phyloP scores from a whole-genome alignment of 2,113 vertebrate species.

The Pelecanus crispus region DNA sequence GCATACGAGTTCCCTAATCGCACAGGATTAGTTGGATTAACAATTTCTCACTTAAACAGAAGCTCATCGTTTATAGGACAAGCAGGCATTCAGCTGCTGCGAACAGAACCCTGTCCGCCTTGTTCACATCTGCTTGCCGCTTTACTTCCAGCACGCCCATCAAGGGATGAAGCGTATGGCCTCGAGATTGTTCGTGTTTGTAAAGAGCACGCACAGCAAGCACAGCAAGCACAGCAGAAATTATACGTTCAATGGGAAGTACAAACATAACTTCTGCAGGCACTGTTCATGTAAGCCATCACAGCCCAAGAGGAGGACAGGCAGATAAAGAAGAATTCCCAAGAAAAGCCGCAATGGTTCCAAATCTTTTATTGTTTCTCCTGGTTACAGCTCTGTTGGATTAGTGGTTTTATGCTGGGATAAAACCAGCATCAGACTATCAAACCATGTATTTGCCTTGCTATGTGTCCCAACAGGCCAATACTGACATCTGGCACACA shows the following conservation, averaged over 20 bases:
- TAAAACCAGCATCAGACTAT: background rate
- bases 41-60: slow-evolving; percentile 10
- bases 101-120: background rate
- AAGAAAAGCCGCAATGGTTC: background rate
- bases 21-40: background rate
- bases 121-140: slow-evolving; percentile 27
- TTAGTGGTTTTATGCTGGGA: background rate
- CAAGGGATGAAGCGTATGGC: slow-evolving; percentile 23
- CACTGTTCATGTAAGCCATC: background rate
- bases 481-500: slow-evolving; percentile 1
- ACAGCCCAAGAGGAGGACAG: background rate
- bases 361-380: background rate
- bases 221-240: background rate
- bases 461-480: background rate
- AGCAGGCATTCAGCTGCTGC: slow-evolving; percentile 21
- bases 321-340: background rate
- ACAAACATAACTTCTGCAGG: background rate
- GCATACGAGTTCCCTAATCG: background rate
- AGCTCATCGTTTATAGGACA: slow-evolving; percentile 9
- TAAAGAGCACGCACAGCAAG: background rate
- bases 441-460: background rate
- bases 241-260: background rate
- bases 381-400: background rate
- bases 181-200: background rate
- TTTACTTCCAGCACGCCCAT: slow-evolving; percentile 17